These are phyloP conservation scores for Gyrodactylus salaris DNA, from an alignment of 1,140 invertebrate genomes.

Conservation along the genomic window DNA sequence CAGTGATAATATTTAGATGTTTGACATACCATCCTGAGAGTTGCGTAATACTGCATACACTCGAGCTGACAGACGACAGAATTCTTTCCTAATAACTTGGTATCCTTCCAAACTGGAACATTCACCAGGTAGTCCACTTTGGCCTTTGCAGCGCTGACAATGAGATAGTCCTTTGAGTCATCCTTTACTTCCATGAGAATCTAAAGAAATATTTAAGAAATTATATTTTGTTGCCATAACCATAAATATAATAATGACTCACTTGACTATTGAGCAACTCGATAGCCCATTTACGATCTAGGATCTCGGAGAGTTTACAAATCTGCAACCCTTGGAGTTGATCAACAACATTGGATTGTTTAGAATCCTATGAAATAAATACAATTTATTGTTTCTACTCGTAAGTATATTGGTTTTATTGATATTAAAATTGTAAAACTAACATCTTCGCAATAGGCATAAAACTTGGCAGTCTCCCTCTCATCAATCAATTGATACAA, in stretches of 20 bases:
- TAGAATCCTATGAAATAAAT: conserved; percentile 1
- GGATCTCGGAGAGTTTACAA: background rate
- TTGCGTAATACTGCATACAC: conserved; percentile 6
- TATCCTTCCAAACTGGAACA: conserved; percentile 2
- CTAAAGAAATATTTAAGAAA: too few relatives aligned
- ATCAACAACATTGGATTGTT: conserved; percentile 3
- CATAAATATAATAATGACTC: background rate
- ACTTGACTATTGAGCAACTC: conserved; percentile 3
- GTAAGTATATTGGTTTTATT: too few relatives aligned
- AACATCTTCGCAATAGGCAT: conserved; percentile 5
- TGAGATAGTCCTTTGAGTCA: background rate
- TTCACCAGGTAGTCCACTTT: background rate
- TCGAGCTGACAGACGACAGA: background rate
- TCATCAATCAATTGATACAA: background rate
- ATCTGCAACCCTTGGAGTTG: background rate
- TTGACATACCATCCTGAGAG: background rate
- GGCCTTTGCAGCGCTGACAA: background rate
- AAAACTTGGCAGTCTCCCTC: background rate
- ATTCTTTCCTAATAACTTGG: background rate
- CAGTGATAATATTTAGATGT: background rate
- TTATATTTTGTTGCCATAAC: too few relatives aligned
- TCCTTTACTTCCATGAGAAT: background rate
- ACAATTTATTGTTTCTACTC: background rate
- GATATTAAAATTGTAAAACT: background rate
- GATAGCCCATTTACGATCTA: background rate